These are phyloP conservation scores for Diachasma alloeum DNA, from an alignment of 1,140 invertebrate genomes.

Conservation along the genomic window DNA sequence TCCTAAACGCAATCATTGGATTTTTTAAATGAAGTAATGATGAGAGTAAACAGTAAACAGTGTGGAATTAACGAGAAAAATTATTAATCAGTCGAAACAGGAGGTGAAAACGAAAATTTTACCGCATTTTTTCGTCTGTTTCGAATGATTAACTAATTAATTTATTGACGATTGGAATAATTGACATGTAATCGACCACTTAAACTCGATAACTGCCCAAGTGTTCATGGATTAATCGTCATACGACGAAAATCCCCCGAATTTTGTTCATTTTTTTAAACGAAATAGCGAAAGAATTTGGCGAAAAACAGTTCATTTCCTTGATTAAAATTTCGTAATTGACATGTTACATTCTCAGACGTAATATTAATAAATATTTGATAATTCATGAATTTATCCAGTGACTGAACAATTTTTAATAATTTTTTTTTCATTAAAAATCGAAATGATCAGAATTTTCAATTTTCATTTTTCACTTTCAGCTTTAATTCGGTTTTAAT, in stretches of 20 bases:
- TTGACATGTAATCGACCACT: constrained; percentile 2
- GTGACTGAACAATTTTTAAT: background rate
- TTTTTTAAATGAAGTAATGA: background rate
- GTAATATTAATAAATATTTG: constrained; percentile 1
- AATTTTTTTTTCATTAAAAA: background rate
- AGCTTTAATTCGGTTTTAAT: too few species aligned
- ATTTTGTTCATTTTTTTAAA: background rate
- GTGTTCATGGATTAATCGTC: constrained; percentile 27
- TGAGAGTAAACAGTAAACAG: background rate
- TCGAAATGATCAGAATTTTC: background rate
- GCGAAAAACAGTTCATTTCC: background rate
- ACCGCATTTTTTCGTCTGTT: too few species aligned
- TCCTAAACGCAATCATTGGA: background rate
- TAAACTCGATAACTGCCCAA: constrained; percentile 26
- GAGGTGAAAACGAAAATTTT: background rate
- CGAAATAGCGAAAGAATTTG: background rate
- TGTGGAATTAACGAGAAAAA: background rate
- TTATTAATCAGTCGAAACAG: background rate
- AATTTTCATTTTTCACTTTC: background rate
- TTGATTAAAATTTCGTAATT: background rate
- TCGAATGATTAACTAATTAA: background rate
- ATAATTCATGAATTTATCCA: background rate
- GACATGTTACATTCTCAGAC: too few species aligned
- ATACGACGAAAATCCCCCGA: background rate
- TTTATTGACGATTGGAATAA: background rate